Evolutionary conservation across 2,797 vertebrate genomes (phyloP).

Genomic region (Coregonus sp.): DNA sequence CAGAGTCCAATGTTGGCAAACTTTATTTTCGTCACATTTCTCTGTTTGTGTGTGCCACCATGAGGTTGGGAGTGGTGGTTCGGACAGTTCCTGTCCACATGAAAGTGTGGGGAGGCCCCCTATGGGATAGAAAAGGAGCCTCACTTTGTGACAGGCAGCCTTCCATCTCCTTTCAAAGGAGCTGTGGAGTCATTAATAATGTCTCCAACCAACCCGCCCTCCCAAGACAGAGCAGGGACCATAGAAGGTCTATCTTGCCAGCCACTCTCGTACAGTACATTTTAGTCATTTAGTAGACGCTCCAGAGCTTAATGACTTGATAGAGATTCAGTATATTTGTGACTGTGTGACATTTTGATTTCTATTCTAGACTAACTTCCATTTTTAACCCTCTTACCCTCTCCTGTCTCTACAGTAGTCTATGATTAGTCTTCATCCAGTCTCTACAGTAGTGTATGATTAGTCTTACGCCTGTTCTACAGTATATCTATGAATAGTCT

Average conservation of each 20-base stretch:
- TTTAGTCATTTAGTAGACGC: background rate
- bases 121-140: background rate
- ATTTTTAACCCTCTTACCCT: background rate
- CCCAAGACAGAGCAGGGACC: background rate
- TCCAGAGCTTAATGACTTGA: background rate
- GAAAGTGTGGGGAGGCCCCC: background rate
- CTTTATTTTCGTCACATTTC: background rate
- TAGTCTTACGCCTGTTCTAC: no score
- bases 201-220: background rate
- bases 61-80: background rate
- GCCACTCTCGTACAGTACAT: background rate
- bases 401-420: background rate
- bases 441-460: no score
- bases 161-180: background rate
- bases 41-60: background rate
- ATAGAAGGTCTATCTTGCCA: background rate
- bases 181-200: background rate
- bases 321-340: background rate
- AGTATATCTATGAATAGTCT: no score
- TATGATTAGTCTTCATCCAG: no score
- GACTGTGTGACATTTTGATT: background rate
- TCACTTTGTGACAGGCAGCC: background rate
- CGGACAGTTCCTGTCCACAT: background rate
- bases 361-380: background rate
- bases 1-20: no score